Evolutionary conservation across 2,888 invertebrate genomes (phyloP).

Genomic region (Reticulitermes lucifugus): DNA sequence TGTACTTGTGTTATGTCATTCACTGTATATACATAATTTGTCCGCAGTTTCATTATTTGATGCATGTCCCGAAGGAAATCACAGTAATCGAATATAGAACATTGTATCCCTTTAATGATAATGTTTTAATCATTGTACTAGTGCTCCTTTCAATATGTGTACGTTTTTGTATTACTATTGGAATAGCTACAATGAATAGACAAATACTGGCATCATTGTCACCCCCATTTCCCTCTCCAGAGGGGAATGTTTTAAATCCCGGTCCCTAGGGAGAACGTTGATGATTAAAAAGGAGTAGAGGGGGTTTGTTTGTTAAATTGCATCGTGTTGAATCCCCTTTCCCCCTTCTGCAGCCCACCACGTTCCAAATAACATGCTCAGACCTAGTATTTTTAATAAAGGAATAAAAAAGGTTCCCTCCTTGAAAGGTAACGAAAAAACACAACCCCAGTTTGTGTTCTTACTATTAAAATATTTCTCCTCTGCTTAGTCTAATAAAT

Average conservation of each 20-base stretch:
- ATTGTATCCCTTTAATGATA: slow-evolving; percentile 25
- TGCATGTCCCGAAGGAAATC: slow-evolving; percentile 29
- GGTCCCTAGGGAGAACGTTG: slow-evolving; percentile 30
- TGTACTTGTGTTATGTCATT: slow-evolving; percentile 12
- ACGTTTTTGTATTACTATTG: slow-evolving; percentile 31
- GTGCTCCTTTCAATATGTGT: not conserved
- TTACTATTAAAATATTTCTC: not conserved
- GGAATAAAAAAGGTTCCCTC: not conserved
- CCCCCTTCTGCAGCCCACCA: not conserved
- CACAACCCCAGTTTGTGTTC: not conserved
- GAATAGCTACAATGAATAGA: slow-evolving; percentile 40
- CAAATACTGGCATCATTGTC: slow-evolving; percentile 32
- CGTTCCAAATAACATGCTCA: not conserved
- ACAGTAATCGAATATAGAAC: slow-evolving; percentile 28
- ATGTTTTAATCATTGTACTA: slow-evolving; percentile 31
- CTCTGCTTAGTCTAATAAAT: not conserved
- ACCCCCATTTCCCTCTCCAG: slow-evolving; percentile 12
- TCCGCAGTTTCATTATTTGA: slow-evolving; percentile 3
- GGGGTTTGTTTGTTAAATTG: slow-evolving; percentile 36
- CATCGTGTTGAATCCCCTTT: slow-evolving; percentile 20
- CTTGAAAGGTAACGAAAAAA: slow-evolving; percentile 6
- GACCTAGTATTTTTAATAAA: not conserved
- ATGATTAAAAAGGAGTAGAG: slow-evolving; percentile 39
- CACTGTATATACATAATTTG: slow-evolving; percentile 2
- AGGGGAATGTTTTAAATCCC: slow-evolving; percentile 29